A percentile compares a stretch with the other conserved stretches of the same genome.
Evolutionary conservation across 1,140 invertebrate genomes (phyloP).

Genomic region (Oppia nitens): DNA sequence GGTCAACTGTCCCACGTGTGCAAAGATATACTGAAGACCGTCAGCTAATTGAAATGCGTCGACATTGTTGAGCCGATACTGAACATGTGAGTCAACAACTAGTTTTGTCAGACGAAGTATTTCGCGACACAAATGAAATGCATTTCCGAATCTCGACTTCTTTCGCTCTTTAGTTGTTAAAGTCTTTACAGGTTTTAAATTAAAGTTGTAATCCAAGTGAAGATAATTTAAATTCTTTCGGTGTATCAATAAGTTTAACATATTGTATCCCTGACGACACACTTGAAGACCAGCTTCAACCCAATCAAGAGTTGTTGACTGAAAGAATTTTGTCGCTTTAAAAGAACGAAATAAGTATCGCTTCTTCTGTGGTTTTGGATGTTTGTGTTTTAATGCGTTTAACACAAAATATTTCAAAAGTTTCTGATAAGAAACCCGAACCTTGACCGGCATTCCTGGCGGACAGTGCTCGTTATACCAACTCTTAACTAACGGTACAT

Average conservation of each 20-base stretch:
- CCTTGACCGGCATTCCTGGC: slow-evolving; percentile 95
- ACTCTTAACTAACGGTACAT: slow-evolving; percentile 88
- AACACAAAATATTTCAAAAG: slow-evolving; percentile 94
- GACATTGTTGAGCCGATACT: slow-evolving; percentile 96
- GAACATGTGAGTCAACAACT: slow-evolving; percentile 97
- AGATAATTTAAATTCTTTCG: slow-evolving; percentile 98
- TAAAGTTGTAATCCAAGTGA: slow-evolving; percentile 99
- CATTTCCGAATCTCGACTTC: slow-evolving; percentile 98
- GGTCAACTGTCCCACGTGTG: slow-evolving; percentile 95
- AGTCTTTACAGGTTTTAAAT: slow-evolving; percentile 98
- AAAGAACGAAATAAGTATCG: slow-evolving; percentile 95
- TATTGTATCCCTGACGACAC: slow-evolving; percentile 97
- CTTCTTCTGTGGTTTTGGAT: slow-evolving; percentile 97
- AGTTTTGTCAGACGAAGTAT: slow-evolving; percentile 92
- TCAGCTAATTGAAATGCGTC: slow-evolving; percentile 97
- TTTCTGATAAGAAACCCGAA: slow-evolving; percentile 94
- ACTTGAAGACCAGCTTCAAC: slow-evolving; percentile 92
- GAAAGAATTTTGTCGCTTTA: slow-evolving; percentile 99
- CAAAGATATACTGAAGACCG: slow-evolving; percentile 98
- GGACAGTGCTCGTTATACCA: slow-evolving; percentile 93
- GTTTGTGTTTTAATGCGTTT: slow-evolving; percentile 89
- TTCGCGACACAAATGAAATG: slow-evolving; percentile 97
- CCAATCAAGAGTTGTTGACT: slow-evolving; percentile 98
- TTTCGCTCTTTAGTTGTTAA: slow-evolving; percentile 98
- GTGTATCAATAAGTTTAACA: slow-evolving; percentile 97